Evolutionary conservation across 2,113 vertebrate species (phyloP).

Genomic region (Tetrax tetrax): DNA sequence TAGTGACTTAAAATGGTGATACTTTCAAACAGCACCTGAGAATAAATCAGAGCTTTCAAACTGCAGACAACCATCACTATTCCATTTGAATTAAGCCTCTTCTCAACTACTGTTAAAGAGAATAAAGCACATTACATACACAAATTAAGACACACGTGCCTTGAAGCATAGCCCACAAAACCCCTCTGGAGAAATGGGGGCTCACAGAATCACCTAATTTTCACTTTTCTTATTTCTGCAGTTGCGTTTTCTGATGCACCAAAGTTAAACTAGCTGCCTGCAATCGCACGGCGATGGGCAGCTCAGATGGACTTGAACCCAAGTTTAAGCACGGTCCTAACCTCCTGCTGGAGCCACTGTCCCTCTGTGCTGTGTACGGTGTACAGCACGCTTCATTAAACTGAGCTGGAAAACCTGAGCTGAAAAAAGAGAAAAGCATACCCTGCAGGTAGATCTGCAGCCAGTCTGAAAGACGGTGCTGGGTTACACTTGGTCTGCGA

Average conservation of each 20-base stretch:
- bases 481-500: neutral
- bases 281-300: neutral
- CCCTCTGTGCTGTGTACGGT: neutral
- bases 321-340: neutral
- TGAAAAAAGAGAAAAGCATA: neutral
- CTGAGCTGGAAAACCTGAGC: neutral
- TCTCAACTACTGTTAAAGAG: neutral
- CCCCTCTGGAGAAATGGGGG: neutral
- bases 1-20: neutral
- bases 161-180: neutral
- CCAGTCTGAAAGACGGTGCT: neutral
- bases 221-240: neutral
- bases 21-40: neutral
- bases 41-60: neutral
- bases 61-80: neutral
- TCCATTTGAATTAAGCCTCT: neutral
- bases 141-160: neutral
- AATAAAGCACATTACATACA: neutral
- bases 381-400: neutral
- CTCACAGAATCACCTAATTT: neutral
- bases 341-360: neutral
- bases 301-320: neutral
- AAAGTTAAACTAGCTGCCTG: neutral
- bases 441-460: neutral
- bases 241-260: neutral